A percentile compares a stretch with the other conserved stretches of the same genome.
Conservation (phyloP, 2,888 invertebrate genomes). For the Antheraea assamensis region DNA sequence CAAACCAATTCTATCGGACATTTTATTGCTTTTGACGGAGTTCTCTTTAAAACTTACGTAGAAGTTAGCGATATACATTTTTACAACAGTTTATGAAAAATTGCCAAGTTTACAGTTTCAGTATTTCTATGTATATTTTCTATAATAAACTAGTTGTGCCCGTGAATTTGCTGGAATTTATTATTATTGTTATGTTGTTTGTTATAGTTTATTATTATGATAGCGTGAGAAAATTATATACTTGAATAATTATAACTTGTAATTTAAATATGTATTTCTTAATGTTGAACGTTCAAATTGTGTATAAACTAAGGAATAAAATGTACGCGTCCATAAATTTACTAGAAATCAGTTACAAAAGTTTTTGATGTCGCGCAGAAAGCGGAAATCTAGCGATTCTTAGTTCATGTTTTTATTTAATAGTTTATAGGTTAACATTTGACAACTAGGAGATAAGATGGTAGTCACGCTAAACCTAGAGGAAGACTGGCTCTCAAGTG, state of each 20-base stretch:
- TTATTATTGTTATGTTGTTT: too few relatives aligned
- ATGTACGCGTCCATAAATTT: not conserved
- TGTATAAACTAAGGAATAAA: too few relatives aligned
- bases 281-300: too few relatives aligned
- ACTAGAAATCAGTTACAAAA: not conserved
- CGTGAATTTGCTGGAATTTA: too few relatives aligned
- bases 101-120: conserved; percentile 7
- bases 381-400: not conserved
- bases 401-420: too few relatives aligned
- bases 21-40: conserved; percentile 43
- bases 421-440: too few relatives aligned
- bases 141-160: not conserved
- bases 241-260: not conserved
- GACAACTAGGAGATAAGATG: too few relatives aligned
- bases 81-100: conserved; percentile 22
- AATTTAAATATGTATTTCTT: not conserved
- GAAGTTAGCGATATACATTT: not conserved
- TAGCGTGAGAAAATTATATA: too few relatives aligned
- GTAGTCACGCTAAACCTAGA: too few relatives aligned
- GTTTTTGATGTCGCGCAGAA: not conserved
- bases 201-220: too few relatives aligned
- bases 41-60: conserved; percentile 21
- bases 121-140: not conserved
- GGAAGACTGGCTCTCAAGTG: too few relatives aligned
- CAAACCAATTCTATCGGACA: conserved; percentile 42